Percentiles rank a stretch among this genome's conserved stretches.
Conservation (phyloP, 2,888 invertebrate genomes). For the Campoplex nolae region DNA sequence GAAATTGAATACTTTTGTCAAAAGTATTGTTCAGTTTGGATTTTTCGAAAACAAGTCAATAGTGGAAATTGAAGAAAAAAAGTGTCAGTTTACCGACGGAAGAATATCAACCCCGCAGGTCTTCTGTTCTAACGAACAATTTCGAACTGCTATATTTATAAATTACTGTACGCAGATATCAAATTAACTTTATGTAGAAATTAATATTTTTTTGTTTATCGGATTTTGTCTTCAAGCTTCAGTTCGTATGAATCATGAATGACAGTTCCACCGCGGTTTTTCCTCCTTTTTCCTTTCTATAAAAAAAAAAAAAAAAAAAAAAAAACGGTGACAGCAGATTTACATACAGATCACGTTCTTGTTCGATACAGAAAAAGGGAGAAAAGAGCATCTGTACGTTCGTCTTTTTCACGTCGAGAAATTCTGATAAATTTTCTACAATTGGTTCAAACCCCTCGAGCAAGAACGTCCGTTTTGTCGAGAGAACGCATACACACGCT, state of each 20-base stretch:
- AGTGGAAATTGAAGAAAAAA: background rate
- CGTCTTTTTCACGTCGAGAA: conserved; percentile 65
- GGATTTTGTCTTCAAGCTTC: background rate
- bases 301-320: conserved; percentile 23
- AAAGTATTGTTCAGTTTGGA: background rate
- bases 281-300: conserved; percentile 38
- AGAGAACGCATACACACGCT: background rate
- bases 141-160: background rate
- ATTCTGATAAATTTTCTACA: conserved; percentile 73
- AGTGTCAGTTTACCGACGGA: background rate
- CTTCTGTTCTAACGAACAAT: background rate
- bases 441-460: conserved; percentile 69
- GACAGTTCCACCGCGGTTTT: background rate
- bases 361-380: conserved; percentile 59
- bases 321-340: conserved; percentile 68
- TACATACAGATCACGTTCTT: conserved; percentile 75
- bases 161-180: background rate
- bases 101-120: background rate
- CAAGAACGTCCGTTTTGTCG: conserved; percentile 15
- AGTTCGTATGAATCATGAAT: background rate
- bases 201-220: background rate
- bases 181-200: background rate
- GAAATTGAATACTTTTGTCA: background rate
- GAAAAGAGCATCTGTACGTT: conserved; percentile 54
- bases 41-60: background rate